Evolutionary conservation across 2,113 vertebrate genomes (phyloP).

Genomic region (Phaethornis superciliosus): DNA sequence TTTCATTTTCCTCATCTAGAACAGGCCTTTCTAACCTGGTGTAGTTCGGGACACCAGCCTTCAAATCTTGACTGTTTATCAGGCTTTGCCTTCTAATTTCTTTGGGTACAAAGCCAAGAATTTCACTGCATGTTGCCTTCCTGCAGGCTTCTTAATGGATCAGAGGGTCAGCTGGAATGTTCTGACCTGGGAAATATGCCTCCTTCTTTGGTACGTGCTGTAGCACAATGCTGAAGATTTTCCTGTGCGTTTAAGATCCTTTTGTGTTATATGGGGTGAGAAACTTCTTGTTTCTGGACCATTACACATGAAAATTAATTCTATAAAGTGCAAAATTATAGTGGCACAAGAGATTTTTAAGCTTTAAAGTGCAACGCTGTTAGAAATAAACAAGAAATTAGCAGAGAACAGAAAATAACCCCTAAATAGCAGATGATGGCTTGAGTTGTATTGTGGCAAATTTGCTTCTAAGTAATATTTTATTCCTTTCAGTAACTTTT

Average conservation of each 20-base stretch:
- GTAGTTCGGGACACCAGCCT: constrained; percentile 11
- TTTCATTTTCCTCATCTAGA: constrained; percentile 38
- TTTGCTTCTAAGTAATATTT: neutral
- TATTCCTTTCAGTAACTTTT: neutral
- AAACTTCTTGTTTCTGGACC: neutral
- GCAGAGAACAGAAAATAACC: neutral
- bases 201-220: neutral
- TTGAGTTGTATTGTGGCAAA: neutral
- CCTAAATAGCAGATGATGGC: neutral
- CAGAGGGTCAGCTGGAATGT: constrained; percentile 8
- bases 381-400: neutral
- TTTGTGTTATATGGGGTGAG: neutral
- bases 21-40: constrained; percentile 34
- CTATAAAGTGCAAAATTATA: constrained; percentile 7
- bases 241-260: neutral
- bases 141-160: constrained; percentile 34
- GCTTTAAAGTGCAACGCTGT: neutral
- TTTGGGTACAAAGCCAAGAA: constrained; percentile 34
- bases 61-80: neutral
- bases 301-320: constrained; percentile 19
- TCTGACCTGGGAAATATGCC: constrained; percentile 23
- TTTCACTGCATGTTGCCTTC: neutral
- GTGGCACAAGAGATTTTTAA: constrained; percentile 13
- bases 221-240: neutral
- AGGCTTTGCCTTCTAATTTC: constrained; percentile 53